Evolutionary conservation across 1,140 invertebrate genomes (phyloP), one percentile per base, ranked within the genome.

Genomic region (Pseudomyrmex dendroicus): DNA sequence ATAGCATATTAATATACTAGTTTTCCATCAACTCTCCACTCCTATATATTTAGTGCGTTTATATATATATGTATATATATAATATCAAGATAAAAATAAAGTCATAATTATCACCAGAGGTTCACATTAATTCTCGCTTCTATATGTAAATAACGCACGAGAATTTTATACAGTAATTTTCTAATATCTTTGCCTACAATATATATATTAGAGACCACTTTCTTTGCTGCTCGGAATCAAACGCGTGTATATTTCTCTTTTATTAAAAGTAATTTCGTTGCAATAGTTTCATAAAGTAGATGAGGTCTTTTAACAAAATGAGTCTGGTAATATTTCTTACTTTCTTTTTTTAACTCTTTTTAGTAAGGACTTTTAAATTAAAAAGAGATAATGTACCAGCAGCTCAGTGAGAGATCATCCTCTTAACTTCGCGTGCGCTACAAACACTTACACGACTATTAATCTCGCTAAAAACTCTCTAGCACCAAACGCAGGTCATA

Each of bases 391-490:
- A 70, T 17, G 15, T 10, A 57, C 20, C 54, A 20, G 35, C 13
- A 1, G 35, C 25, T 76, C 22, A 66, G 46, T 15, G 10, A 57
- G 61, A 44, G n/a, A 35, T 61, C 64, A 48, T 78, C 54, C 54
- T 46, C 22, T 59, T 50, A 59, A 59, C 59, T 59, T 56, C 44
- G 44, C 25, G 46, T 10, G 22, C 54, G 44, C 17, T 52, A 70
- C 44, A 59, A 80, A 80, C 54, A 50, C 54, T 57, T 54, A 12
- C 22, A 70, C 54, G 67, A 50, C 13, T 72, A 80, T 57, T 25
- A 59, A 80, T 70, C 22, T 35, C 22, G 17, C 66, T 80, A 70
- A 70, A n/a, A 72, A 57, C n/a, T n/a, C 12, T 61, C 54, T 59
- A 78, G 52, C 15, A 78, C 12, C 76, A 54, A 25, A 66, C 61